Evolutionary conservation across 2,888 invertebrate genomes (phyloP).

Genomic region (Augiades crinisus): DNA sequence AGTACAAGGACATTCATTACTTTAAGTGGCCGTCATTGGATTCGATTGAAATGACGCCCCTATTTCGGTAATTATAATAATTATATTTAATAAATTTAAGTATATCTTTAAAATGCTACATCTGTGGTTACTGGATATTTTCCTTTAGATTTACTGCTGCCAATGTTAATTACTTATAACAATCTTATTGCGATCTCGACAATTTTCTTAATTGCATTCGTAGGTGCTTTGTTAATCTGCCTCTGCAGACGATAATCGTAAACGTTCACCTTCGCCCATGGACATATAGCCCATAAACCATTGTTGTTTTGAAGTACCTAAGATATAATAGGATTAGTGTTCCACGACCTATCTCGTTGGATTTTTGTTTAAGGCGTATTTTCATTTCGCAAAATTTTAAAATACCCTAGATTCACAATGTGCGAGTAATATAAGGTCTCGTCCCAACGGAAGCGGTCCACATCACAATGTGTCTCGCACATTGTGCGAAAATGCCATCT

Average conservation of each 20-base stretch:
- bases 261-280: too few relatives aligned
- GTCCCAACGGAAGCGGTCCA: slow-evolving; percentile 52
- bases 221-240: too few relatives aligned
- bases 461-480: slow-evolving; percentile 64
- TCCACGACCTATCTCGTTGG: too few relatives aligned
- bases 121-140: too few relatives aligned
- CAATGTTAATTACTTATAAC: too few relatives aligned
- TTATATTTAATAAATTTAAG: background rate
- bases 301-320: too few relatives aligned
- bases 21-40: slow-evolving; percentile 42
- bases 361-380: background rate
- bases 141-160: too few relatives aligned
- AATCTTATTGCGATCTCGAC: background rate
- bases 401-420: background rate
- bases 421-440: background rate
- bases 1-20: slow-evolving; percentile 14
- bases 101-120: too few relatives aligned
- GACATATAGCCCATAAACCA: too few relatives aligned
- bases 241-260: too few relatives aligned
- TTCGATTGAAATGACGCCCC: slow-evolving; percentile 28
- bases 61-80: background rate
- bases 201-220: background rate
- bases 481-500: slow-evolving; percentile 67
- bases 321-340: background rate
- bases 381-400: background rate